Evolutionary conservation across 2,113 vertebrate species (phyloP), one percentile per base, ranked within the genome.

Genomic region (Microcebus ravelobensis): DNA sequence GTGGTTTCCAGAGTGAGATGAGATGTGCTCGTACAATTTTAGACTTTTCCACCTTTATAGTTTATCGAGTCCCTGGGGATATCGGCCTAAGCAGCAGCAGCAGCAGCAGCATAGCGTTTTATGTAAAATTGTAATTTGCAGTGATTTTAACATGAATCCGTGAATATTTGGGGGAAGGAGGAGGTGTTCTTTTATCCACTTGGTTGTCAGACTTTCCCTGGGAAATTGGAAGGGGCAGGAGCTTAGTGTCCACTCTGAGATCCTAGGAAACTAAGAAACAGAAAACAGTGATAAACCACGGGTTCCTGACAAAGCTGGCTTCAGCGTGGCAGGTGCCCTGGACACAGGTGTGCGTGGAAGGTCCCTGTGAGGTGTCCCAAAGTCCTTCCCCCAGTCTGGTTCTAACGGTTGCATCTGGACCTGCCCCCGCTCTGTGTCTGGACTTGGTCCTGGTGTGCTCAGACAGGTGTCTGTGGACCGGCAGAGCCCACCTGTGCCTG

Each of bases 361-460:
- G 67, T 2, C 10, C 0, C 0, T 50, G 31, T 42, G 12, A 0
- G 0, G 14, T 0, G 0, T 96, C 39, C 83, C 5, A 9, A 3
- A 2, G 17, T 57, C 0, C 1, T 4, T 3, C n/a, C 20, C 57
- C 63, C 0, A 0, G 65, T 27, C 50, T 21, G 39, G 9, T 34
- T 27, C 17, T 39, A 6, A 12, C 2, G 0, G 6, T 21, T n/a
- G 15, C 14, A 15, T 36, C 36, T 36, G 8, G 59, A 17, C 48
- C 12, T 3, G 12, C 25, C 23, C 73, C 3, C 2, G 13, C 2
- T 0, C 2, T 59, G 48, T 11, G 2, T 6, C 9, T 5, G 34
- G 39, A 18, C 8, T 0, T 2, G 13, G 11, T 18, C 12, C 9
- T 20, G 4, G 15, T 0, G 2, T 1, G 11, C 52, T 65, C n/a